Evolutionary conservation across 2,797 vertebrate species (phyloP).

Genomic region (Prionace glauca): DNA sequence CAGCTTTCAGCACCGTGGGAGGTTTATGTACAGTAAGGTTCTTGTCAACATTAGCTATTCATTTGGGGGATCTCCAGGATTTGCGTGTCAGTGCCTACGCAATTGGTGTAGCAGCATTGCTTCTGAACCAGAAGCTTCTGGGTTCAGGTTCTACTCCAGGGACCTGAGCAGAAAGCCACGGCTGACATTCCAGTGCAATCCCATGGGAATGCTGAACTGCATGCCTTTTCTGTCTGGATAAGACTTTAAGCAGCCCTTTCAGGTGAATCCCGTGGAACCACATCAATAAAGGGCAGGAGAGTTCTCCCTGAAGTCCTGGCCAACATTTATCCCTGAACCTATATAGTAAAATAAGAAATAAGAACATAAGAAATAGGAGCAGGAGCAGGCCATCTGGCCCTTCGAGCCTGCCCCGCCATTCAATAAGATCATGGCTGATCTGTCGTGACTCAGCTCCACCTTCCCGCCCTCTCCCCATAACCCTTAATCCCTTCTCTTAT

Average conservation of each 20-base stretch:
- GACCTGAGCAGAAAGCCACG: neutral
- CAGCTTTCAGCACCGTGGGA: constrained; percentile 15
- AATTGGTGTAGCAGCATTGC: too few relatives aligned
- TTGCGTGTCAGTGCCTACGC: neutral
- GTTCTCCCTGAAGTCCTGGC: neutral
- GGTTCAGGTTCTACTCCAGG: neutral
- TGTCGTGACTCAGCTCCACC: too few relatives aligned
- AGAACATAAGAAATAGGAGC: too few relatives aligned
- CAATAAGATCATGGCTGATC: too few relatives aligned
- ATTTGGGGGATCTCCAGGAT: neutral
- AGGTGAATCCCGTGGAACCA: neutral
- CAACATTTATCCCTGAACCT: too few relatives aligned
- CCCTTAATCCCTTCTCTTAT: too few relatives aligned
- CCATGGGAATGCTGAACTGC: neutral
- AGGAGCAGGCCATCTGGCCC: too few relatives aligned
- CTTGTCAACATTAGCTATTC: neutral
- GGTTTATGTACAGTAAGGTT: neutral
- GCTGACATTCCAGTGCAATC: neutral
- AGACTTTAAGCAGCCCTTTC: neutral
- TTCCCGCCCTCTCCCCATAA: too few relatives aligned
- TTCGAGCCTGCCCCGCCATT: too few relatives aligned
- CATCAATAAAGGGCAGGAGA: neutral
- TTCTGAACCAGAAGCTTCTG: neutral
- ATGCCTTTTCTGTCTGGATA: neutral
- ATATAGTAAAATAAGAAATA: too few relatives aligned